A percentile compares a stretch with the other conserved stretches of the same genome.
These are phyloP conservation scores for Rhipidura dahli DNA, from an alignment of 2,113 vertebrate genomes.

Conservation along the genomic window DNA sequence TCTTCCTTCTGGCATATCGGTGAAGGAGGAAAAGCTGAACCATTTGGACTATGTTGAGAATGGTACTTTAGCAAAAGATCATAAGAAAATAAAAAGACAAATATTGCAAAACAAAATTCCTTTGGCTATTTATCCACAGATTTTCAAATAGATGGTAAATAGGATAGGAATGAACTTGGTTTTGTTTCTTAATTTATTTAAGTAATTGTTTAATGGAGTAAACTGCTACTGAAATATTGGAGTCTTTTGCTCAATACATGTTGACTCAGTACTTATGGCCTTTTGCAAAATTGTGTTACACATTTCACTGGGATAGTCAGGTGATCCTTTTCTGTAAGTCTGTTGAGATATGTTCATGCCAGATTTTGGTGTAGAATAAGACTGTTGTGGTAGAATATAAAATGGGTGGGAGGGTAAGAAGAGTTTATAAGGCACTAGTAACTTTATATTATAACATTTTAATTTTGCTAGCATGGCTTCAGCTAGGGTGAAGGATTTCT, in stretches of 20 bases:
- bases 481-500: neutral
- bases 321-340: neutral
- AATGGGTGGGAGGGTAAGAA: neutral
- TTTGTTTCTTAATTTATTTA: neutral
- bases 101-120: neutral
- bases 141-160: neutral
- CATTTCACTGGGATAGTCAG: neutral
- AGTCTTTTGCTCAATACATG: neutral
- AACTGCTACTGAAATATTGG: neutral
- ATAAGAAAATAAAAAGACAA: neutral
- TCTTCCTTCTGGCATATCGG: neutral
- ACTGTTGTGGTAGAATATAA: neutral
- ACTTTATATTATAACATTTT: neutral
- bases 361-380: neutral
- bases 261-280: neutral
- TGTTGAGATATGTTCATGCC: neutral
- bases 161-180: neutral
- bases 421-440: neutral
- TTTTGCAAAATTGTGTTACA: accelerated
- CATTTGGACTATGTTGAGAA: neutral
- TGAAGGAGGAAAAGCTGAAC: neutral
- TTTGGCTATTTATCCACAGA: neutral
- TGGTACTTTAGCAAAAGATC: neutral
- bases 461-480: neutral
- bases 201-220: neutral